Conservation (phyloP, 2,797 vertebrate species). For the Bryconaethiops microstoma region DNA sequence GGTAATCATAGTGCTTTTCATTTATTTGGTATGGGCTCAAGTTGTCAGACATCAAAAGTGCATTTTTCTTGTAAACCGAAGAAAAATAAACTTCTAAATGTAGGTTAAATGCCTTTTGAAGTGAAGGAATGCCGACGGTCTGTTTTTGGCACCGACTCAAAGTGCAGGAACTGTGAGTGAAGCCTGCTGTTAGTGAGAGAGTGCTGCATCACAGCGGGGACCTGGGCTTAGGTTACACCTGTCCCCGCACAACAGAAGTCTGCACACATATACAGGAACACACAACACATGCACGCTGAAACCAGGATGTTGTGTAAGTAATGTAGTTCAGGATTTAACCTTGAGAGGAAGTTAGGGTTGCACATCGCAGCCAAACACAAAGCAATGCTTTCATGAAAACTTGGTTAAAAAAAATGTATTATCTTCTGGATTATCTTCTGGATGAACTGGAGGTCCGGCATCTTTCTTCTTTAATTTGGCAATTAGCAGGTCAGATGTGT, state of each 20-base stretch:
- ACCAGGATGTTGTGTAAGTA: conserved; percentile 54
- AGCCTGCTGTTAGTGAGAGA: conserved; percentile 73
- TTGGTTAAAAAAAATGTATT: too few relatives aligned
- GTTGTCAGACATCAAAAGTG: background rate
- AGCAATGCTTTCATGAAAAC: background rate
- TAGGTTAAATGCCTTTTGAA: conserved; percentile 9
- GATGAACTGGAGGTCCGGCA: too few relatives aligned
- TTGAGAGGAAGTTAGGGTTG: conserved; percentile 45
- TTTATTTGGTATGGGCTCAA: background rate
- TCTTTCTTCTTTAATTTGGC: too few relatives aligned
- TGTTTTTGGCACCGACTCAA: conserved; percentile 15
- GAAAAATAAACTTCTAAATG: conserved; percentile 11
- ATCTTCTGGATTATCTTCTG: too few relatives aligned
- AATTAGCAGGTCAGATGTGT: too few relatives aligned
- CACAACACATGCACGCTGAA: conserved; percentile 22
- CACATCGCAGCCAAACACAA: conserved; percentile 16
- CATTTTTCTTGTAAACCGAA: background rate
- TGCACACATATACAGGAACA: background rate
- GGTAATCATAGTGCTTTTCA: background rate
- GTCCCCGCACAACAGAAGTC: conserved; percentile 37
- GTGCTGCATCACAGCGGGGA: conserved; percentile 76
- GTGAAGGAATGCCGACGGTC: background rate
- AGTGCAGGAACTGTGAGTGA: conserved; percentile 67
- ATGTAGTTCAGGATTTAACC: conserved; percentile 52
- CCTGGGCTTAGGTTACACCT: conserved; percentile 73